phyloP scores from a whole-genome alignment of 2,797 vertebrate species.

The Monodelphis domestica region DNA sequence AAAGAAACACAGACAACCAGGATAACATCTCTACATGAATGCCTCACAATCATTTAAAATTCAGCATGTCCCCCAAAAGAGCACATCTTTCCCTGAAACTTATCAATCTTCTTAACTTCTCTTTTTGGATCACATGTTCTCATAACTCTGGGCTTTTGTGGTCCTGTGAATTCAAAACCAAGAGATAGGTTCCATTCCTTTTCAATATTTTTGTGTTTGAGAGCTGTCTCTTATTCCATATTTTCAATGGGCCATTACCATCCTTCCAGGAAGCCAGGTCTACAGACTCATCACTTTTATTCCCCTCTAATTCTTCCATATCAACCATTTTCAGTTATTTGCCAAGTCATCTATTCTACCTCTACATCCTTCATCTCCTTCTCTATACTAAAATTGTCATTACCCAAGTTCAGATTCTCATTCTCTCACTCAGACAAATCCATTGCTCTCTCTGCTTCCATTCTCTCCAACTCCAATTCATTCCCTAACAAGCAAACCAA shows the following conservation, averaged over 20 bases:
- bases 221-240: neutral
- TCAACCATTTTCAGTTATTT: neutral
- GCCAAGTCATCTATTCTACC: neutral
- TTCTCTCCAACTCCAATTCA: neutral
- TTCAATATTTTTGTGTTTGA: slow-evolving; percentile 12
- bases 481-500: neutral
- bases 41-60: neutral
- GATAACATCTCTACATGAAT: neutral
- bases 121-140: neutral
- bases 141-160: neutral
- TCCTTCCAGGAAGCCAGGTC: neutral
- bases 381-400: neutral
- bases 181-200: neutral
- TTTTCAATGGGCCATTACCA: neutral
- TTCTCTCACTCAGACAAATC: neutral
- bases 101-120: neutral
- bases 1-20: neutral
- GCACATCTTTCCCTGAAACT: neutral
- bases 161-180: neutral
- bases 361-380: neutral
- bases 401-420: neutral
- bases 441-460: neutral
- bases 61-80: neutral
- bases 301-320: neutral
- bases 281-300: neutral